Base-by-base conservation (phyloP, 2,113 vertebrate genomes). In the Cnemophilus loriae region DNA sequence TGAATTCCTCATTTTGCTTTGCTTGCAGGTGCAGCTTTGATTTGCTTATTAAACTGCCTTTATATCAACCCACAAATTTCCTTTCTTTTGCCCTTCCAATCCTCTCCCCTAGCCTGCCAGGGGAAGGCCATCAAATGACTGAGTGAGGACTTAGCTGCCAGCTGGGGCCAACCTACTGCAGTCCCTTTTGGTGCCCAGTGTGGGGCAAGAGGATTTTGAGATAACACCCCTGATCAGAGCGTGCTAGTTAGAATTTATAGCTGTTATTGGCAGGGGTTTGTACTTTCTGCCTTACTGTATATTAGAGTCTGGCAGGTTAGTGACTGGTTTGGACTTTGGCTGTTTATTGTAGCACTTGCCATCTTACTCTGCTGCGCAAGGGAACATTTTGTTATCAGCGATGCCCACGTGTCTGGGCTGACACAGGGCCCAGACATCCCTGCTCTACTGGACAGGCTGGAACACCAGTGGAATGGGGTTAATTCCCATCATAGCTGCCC, bases 331-430 rank as follows among this genome's bases (percentile, higher is more conserved):
- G 71, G 71, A 83, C 59, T 73, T 80, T 6, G 28, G 49, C 53
- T 88, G 13, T 76, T 93, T 73, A 14, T 11, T 47, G 52, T 10
- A 64, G 76, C 42, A 41, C 28, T 74, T 53, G 35, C 6, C 49
- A 68, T 10, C 59, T 32, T 22, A 22, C 32, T 61, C n/a, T 6
- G 21, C 37, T 57, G 76, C 74, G 71, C 86, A 88, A 83, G 63
- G 83, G 60, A 90, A 86, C 75, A 83, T 76, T 92, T 52, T 64
- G 67, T 85, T 60, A 76, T 16, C 15, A 47, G 49, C n/a, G 63
- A 4, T 7, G 35, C 56, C 52, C 61, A 26, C 6, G 1, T 33
- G 44, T 23, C 23, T 16, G 14, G 44, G 35, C 27, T 79, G 79
- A 70, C 79, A 39, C 0, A 44, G 27, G 30, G 49, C n/a, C 44